Base-by-base conservation (phyloP, 2,113 vertebrate species). In the Euleptes europaea region DNA sequence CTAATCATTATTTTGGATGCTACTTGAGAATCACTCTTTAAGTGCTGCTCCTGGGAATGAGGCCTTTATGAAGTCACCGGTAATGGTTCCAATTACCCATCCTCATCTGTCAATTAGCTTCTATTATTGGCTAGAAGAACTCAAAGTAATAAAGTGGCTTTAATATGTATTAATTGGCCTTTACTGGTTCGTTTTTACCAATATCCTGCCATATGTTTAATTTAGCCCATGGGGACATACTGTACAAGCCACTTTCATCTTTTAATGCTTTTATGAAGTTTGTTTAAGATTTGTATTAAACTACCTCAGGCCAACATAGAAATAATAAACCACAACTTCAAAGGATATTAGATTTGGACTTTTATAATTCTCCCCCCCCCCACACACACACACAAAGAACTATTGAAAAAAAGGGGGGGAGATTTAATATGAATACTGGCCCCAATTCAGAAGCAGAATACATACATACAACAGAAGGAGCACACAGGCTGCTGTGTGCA, bases 121-220 rank as follows among this genome's bases (percentile, higher is more conserved):
- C 38, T 63, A 72, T 74, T 83, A 47, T 74, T 74, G 40, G 70
- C 42, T 82, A 54, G 67, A 71, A 40, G 33, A 82, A 57, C 67
- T 73, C 69, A 82, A 33, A 82, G 51, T 42, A 72, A 60, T 82
- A 82, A 82, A 73, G 51, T 60, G 38, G 14, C 49, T 72, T 83
- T 83, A 60, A 60, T 82, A 82, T 82, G 69, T 73, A 49, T 21
- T 42, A 74, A 83, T 31, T 63, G 54, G 28, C 33, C 70, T 73
- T 63, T 21, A 23, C 70, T 74, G 54, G 51, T 33, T 47, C 38
- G 33, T 74, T 83, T 63, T 83, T 73, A 83, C 70, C 65, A 74
- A 83, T 74, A 74, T 31, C 81, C 54, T 83, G 81, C 54, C 31
- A 47, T 63, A 63, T 63, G 54, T 83, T 73, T 63, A 63, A 28